phyloP scores from a whole-genome alignment of 2,113 vertebrate genomes.

The Triplophysa rosa region DNA sequence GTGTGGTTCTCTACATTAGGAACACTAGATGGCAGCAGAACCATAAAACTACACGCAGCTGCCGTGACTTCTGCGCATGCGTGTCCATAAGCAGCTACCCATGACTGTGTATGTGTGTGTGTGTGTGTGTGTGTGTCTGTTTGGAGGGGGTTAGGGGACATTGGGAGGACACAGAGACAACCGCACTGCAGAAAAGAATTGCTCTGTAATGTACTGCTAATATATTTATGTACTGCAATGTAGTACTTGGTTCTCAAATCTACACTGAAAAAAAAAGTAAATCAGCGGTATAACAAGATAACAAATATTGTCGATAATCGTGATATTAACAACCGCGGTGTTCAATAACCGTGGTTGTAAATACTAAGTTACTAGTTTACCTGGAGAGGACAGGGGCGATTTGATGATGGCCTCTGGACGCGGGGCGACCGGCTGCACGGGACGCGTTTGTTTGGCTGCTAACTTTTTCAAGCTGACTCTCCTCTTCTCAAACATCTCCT shows the following conservation, averaged over 20 bases:
- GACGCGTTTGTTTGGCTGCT: conserved; percentile 92
- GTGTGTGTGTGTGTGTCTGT: not conserved
- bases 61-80: not conserved
- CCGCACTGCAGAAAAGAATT: conserved; percentile 12
- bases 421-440: conserved; percentile 96
- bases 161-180: conserved; percentile 3
- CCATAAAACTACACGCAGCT: not conserved
- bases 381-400: conserved; percentile 82
- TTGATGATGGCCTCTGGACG: conserved; percentile 90
- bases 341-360: no score
- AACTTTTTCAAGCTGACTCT: conserved; percentile 93
- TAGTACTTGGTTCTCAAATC: not conserved
- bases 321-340: no score
- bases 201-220: not conserved
- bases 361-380: conserved; percentile 61
- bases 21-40: conserved; percentile 46
- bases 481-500: conserved; percentile 96
- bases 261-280: no score
- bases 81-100: not conserved
- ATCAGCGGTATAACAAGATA: no score
- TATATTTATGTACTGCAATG: not conserved
- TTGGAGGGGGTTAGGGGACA: conserved; percentile 3
- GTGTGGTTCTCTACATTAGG: not conserved
- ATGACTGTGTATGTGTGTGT: not conserved
- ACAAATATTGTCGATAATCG: no score